Evolutionary conservation across 2,888 invertebrate genomes (phyloP), one percentile per base, ranked within the genome.

Genomic region (Metalampra italica): DNA sequence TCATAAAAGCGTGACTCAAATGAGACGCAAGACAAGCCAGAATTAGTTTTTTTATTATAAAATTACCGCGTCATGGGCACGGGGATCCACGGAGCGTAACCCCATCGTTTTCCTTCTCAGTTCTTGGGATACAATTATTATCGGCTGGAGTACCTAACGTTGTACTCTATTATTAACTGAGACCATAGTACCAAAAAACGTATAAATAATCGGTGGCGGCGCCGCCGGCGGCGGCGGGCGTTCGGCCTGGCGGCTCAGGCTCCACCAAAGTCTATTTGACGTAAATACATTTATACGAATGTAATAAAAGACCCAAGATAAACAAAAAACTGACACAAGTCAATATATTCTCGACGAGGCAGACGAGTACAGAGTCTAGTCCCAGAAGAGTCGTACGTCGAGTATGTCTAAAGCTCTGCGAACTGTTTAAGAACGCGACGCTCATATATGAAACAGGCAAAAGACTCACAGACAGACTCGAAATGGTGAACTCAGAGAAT

Each of bases 51-150:
- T 75, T 72, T 66, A 56, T 66, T 55, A 60, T 55, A 63, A 78
- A 80, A 76, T 69, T 55, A 78, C 78, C 61, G 66, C 78, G 78
- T 83, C 82, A 85, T 74, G 72, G 75, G 72, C 82, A 85, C 73
- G 72, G 75, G 72, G 70, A 60, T 66, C 72, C 74, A 68, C 75
- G 63, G 73, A 80, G 75, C 82, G 82, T 80, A 82, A 78, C 77
- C 71, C 75, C 71, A 68, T 71, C 77, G 68, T 81, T 83, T 79
- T 78, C 80, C 78, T 76, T 64, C 71, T 72, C 75, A 62, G 63
- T 83, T 85, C 85, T 82, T 71, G 77, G 83, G 79, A 87, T 74
- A 70, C 81, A 86, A 88, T 88, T 86, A 87, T 73, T 56, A 68
- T 67, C 59, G 66, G 70, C 64, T 59, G 62, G 53, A 48, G 60